These are phyloP conservation scores for Eledone cirrhosa DNA, from an alignment of 2,888 invertebrate genomes.

Conservation along the genomic window DNA sequence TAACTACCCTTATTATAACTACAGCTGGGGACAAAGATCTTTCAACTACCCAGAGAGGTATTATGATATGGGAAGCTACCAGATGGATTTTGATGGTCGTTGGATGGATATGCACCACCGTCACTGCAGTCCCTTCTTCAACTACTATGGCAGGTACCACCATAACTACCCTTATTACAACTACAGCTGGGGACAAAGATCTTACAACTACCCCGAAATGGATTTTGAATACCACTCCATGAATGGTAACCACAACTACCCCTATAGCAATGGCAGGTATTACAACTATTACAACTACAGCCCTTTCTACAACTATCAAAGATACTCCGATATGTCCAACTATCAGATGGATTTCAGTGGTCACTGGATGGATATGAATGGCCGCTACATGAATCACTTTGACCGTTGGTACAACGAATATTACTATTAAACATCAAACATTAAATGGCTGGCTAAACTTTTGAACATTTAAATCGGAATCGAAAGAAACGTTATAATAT, in stretches of 20 bases:
- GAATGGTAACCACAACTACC: too few relatives aligned
- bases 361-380: constrained; percentile 19
- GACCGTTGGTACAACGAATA: neutral
- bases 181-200: neutral
- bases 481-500: too few relatives aligned
- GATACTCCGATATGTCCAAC: neutral
- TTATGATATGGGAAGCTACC: constrained; percentile 11
- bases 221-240: neutral
- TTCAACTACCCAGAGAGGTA: constrained; percentile 20
- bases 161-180: constrained; percentile 10
- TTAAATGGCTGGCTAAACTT: neutral
- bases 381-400: neutral
- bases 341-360: constrained; percentile 17
- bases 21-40: neutral
- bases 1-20: constrained; percentile 25
- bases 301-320: too few relatives aligned
- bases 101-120: constrained; percentile 21
- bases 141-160: neutral
- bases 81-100: constrained; percentile 15
- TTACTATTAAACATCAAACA: neutral
- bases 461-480: too few relatives aligned
- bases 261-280: too few relatives aligned
- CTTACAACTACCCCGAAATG: neutral
- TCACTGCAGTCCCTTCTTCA: neutral
- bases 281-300: too few relatives aligned